A percentile compares a stretch with the other conserved stretches of the same genome.
Evolutionary conservation across 2,888 invertebrate species (phyloP).

Genomic region (Hydroisotoma schaefferi): DNA sequence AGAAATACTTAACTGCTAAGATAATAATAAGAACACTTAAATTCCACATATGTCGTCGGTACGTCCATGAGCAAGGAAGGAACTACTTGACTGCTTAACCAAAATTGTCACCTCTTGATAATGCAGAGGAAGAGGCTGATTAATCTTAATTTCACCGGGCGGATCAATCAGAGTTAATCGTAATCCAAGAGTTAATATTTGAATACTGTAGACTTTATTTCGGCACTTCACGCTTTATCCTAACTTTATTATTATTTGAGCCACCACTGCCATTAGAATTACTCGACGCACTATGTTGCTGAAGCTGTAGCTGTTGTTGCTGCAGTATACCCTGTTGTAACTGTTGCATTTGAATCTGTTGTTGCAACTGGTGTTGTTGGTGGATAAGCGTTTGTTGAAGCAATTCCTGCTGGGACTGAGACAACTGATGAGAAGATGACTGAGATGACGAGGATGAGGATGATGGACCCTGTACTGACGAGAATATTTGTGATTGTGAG

Average conservation of each 20-base stretch:
- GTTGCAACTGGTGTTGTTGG: conserved; percentile 30
- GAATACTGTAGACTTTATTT: too few relatives aligned
- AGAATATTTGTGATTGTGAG: conserved; percentile 26
- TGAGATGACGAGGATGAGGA: conserved; percentile 24
- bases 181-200: too few relatives aligned
- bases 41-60: too few relatives aligned
- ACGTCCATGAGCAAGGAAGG: neutral
- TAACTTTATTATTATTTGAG: conserved; percentile 14
- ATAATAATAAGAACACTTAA: too few relatives aligned
- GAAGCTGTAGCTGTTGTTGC: neutral
- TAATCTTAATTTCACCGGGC: too few relatives aligned
- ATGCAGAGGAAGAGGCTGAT: too few relatives aligned
- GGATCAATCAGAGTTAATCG: too few relatives aligned
- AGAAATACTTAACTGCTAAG: too few relatives aligned
- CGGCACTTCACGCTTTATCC: conserved; percentile 31
- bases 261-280: conserved; percentile 5
- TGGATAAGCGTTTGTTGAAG: conserved; percentile 25
- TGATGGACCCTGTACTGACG: conserved; percentile 21
- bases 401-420: conserved; percentile 26
- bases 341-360: conserved; percentile 29
- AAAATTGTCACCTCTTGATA: too few relatives aligned
- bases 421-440: neutral
- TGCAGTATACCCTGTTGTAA: conserved; percentile 22
- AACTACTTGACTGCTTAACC: neutral
- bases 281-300: conserved; percentile 14